Percentiles rank a stretch among this genome's conserved stretches.
Evolutionary conservation across 2,888 invertebrate genomes (phyloP).

Genomic region (Baronia brevicornis): DNA sequence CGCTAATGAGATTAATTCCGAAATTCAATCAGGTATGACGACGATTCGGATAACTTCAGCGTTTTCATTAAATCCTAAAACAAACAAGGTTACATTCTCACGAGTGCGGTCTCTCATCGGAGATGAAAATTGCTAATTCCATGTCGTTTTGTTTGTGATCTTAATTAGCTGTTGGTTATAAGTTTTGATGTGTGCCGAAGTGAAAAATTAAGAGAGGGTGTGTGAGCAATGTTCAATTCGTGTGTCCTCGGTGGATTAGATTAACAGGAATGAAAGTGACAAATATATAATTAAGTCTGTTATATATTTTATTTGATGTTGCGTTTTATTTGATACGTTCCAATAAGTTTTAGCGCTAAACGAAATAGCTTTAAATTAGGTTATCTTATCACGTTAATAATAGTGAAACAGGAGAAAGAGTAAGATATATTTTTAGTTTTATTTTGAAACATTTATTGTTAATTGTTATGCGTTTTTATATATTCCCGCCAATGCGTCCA

Average conservation of each 20-base stretch:
- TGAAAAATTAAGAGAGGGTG: constrained; percentile 42
- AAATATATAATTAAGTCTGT: constrained; percentile 3
- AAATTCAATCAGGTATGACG: constrained; percentile 9
- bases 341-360: no score
- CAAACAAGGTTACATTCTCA: constrained; percentile 18
- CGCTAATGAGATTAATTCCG: constrained; percentile 13
- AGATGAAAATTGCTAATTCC: constrained; percentile 20
- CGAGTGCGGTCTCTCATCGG: constrained; percentile 17
- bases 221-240: background rate
- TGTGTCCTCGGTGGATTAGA: constrained; percentile 4
- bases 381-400: no score
- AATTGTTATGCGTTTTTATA: no score
- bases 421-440: no score
- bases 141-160: constrained; percentile 28
- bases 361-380: no score
- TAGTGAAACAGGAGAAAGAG: no score
- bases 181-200: constrained; percentile 46
- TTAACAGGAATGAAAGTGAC: constrained; percentile 10
- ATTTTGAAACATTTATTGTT: no score
- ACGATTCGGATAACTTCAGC: constrained; percentile 8
- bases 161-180: constrained; percentile 43
- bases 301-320: no score
- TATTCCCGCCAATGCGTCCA: no score
- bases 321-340: no score
- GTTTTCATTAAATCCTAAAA: constrained; percentile 17